Evolutionary conservation across 92 coral and sea anemone genomes (phyloP).

Genomic region (Palythoa grandiflora): DNA sequence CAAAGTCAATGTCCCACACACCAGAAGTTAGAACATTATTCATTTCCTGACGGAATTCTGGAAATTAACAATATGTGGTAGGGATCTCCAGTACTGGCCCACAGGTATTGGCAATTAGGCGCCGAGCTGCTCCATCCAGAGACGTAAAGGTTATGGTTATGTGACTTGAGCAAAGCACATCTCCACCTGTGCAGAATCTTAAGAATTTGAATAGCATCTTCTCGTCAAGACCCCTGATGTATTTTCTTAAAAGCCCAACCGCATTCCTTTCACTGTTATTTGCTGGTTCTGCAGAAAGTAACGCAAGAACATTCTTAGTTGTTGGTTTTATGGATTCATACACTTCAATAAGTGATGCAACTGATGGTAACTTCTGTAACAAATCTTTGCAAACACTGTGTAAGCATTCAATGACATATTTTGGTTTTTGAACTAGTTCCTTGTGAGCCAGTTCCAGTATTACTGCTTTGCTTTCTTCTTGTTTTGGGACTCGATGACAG

Average conservation of each 20-base stretch:
- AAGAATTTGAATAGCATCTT: slow-evolving; percentile 50
- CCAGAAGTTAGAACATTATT: slow-evolving; percentile 50
- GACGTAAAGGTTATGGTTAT: slow-evolving; percentile 26
- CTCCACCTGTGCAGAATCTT: not conserved
- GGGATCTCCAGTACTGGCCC: slow-evolving; percentile 64
- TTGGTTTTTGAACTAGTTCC: slow-evolving; percentile 66
- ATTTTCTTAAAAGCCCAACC: slow-evolving; percentile 48
- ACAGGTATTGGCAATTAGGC: slow-evolving; percentile 70
- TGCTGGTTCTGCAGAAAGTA: slow-evolving; percentile 49
- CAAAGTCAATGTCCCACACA: slow-evolving; percentile 30
- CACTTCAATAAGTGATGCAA: slow-evolving; percentile 21
- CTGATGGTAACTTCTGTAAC: slow-evolving; percentile 24
- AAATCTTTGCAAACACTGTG: slow-evolving; percentile 20
- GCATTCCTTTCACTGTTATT: slow-evolving; percentile 57
- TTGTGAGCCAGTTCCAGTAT: slow-evolving; percentile 74
- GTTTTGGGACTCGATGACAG: slow-evolving; percentile 63
- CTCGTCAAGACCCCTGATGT: slow-evolving; percentile 64
- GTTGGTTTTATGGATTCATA: slow-evolving; percentile 54
- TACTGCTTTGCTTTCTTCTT: slow-evolving; percentile 51
- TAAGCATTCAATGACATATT: slow-evolving; percentile 69
- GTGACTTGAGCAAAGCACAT: slow-evolving; percentile 20
- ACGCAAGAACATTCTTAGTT: not conserved
- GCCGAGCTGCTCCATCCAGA: slow-evolving; percentile 55
- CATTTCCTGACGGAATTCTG: slow-evolving; percentile 67
- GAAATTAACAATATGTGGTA: slow-evolving; percentile 56